A percentile compares a stretch with the other conserved stretches of the same genome.
These are phyloP conservation scores for Lingula anatina DNA, from an alignment of 2,888 invertebrate species.

Conservation along the genomic window DNA sequence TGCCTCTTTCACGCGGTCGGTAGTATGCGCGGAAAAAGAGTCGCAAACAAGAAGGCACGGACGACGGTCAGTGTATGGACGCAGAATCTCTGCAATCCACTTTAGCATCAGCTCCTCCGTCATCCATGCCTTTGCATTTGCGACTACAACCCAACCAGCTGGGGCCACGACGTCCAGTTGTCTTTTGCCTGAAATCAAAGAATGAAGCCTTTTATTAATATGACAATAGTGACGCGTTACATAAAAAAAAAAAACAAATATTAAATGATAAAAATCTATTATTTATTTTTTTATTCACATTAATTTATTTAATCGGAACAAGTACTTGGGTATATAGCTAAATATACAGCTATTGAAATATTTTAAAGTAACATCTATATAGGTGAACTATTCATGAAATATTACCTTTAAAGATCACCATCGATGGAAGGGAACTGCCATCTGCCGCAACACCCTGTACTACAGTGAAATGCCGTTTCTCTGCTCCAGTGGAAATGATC, in stretches of 20 bases:
- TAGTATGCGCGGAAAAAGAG: conserved; percentile 7
- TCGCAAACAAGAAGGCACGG: conserved; percentile 9
- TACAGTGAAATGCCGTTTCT: conserved; percentile 9
- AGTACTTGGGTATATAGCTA: too few relatives aligned
- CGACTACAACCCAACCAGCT: conserved; percentile 3
- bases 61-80: conserved; percentile 3
- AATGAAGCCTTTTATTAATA: too few relatives aligned
- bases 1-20: conserved; percentile 4
- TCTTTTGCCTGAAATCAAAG: conserved; percentile 4
- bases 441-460: conserved; percentile 3
- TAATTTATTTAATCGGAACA: too few relatives aligned
- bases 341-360: too few relatives aligned
- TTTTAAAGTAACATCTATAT: too few relatives aligned
- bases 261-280: too few relatives aligned
- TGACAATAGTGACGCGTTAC: too few relatives aligned
- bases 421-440: conserved; percentile 4
- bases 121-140: conserved; percentile 9
- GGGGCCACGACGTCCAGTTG: conserved; percentile 1
- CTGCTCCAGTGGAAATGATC: conserved; percentile 5
- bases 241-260: too few relatives aligned
- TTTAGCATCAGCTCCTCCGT: conserved; percentile 4
- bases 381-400: too few relatives aligned
- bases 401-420: conserved; percentile 11
- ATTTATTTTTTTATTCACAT: too few relatives aligned
- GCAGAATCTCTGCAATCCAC: conserved; percentile 7